A percentile compares a stretch with the other conserved stretches of the same genome.
Conservation (phyloP, 2,888 invertebrate species). For the Trachelus stipa region DNA sequence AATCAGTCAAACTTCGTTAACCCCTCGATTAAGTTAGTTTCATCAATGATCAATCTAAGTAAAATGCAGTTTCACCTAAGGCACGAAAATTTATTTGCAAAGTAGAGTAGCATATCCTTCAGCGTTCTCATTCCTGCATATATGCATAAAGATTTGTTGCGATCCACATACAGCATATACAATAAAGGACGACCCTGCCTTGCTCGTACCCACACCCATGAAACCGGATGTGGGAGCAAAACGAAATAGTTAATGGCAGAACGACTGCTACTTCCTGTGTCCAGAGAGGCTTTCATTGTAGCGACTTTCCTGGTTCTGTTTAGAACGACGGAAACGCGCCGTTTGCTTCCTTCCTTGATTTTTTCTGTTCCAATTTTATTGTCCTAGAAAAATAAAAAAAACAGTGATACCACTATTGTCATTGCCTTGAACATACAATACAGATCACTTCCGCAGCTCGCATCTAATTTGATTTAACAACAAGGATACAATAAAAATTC, state of each 20-base stretch:
- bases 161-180: background rate
- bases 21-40: background rate
- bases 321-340: constrained; percentile 33
- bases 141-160: background rate
- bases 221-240: constrained; percentile 20
- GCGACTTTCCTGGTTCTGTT: constrained; percentile 30
- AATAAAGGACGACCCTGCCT: background rate
- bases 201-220: background rate
- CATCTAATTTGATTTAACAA: background rate
- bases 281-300: constrained; percentile 44
- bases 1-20: background rate
- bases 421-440: background rate
- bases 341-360: constrained; percentile 40
- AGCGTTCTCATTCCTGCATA: background rate
- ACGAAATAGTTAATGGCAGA: constrained; percentile 52
- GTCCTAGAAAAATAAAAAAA: background rate
- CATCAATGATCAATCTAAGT: background rate
- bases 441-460: background rate
- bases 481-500: background rate
- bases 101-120: background rate
- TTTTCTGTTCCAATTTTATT: background rate
- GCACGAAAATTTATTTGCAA: background rate
- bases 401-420: too few relatives aligned
- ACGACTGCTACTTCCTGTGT: constrained; percentile 49
- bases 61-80: background rate